Percentiles rank a stretch among this genome's conserved stretches.
These are phyloP conservation scores for Macrophya alboannulata DNA, from an alignment of 2,888 invertebrate genomes.

Conservation along the genomic window DNA sequence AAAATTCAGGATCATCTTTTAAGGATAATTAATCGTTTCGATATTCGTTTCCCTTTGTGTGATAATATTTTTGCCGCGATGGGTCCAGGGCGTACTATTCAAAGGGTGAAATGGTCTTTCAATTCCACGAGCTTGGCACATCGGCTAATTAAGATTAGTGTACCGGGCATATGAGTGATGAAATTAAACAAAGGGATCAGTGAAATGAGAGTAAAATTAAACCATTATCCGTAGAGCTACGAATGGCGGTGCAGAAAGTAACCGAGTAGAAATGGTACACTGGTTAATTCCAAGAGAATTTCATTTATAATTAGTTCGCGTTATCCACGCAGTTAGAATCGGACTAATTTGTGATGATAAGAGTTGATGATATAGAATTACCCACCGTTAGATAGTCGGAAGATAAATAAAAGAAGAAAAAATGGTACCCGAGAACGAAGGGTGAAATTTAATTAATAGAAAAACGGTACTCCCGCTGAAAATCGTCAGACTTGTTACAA, in stretches of 20 bases:
- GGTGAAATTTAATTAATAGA: slow-evolving; percentile 3
- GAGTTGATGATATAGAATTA: slow-evolving; percentile 11
- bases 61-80: neutral
- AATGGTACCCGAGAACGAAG: neutral
- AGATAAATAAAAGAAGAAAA: neutral
- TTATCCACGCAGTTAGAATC: too few species aligned
- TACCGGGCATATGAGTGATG: neutral
- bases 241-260: neutral
- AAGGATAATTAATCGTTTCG: neutral
- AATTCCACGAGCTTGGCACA: neutral
- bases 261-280: neutral
- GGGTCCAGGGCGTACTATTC: too few species aligned
- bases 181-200: neutral
- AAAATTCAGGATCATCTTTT: neutral
- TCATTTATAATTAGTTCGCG: slow-evolving; percentile 16
- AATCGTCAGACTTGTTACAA: neutral
- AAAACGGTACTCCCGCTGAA: neutral
- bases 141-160: slow-evolving; percentile 29
- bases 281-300: neutral
- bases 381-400: neutral
- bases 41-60: neutral
- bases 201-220: neutral
- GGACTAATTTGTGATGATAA: neutral
- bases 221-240: neutral
- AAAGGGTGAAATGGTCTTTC: neutral